Evolutionary conservation across 2,113 vertebrate genomes (phyloP), one percentile per base, ranked within the genome.

Genomic region (Athene noctua): DNA sequence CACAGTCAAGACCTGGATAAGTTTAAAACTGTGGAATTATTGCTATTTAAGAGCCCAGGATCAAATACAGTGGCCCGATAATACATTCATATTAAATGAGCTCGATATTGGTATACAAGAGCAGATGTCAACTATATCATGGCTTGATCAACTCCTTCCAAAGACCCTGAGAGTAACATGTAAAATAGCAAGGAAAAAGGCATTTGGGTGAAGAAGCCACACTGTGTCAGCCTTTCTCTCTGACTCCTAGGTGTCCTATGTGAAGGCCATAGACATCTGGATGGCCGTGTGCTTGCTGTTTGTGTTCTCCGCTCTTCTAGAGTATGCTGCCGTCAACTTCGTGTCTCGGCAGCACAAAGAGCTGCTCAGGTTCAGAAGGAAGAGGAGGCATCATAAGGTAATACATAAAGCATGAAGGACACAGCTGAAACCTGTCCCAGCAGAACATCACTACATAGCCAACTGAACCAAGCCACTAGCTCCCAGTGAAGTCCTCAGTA

Each of bases 201-300:
- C 32, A 57, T 57, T 73, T 58, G 16, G 11, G 8, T 51, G 44
- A 70, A 72, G 70, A 90, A 83, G 12, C 13, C 16, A 52, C 5
- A 10, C 10, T 20, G 52, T 25, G 49, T 80, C 47, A n/a, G 18
- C 10, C 46, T 42, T 71, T 38, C 30, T 11, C 32, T 92, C 65
- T 90, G 46, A 11, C 77, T 77, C 68, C 83, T 96, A 99, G 99
- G 99, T 99, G 94, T 99, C 99, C 91, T 99, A 99, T 1, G 99
- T 99, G 78, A 99, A 99, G 97, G 99, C 99, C 97, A 99, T 99
- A 70, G 99, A 99, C 88, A 99, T 99, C 97, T 99, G 99, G 99
- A 99, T 99, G 99, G 99, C 99, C 0, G 99, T 99, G 46, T 99
- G 99, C 94, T 97, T 99, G 98, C 98, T 99, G 70, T 99, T 99